phyloP scores from a whole-genome alignment of 2,888 invertebrate genomes.

The Salticus scenicus region DNA sequence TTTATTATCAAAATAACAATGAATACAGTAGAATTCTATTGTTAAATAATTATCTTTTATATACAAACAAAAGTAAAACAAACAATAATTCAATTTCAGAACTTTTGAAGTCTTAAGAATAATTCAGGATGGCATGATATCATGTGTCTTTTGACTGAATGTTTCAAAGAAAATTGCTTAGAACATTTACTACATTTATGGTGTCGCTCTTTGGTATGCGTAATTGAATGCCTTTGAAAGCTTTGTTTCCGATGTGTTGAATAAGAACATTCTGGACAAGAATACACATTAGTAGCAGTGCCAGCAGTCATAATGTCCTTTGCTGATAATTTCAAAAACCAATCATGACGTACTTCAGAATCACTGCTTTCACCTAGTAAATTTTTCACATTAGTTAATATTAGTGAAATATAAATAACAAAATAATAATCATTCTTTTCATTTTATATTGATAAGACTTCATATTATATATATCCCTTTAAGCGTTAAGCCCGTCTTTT shows the following conservation, averaged over 20 bases:
- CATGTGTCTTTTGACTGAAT: conserved; percentile 28
- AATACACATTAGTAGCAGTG: neutral
- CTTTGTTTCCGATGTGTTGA: conserved; percentile 15
- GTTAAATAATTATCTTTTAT: too few species aligned
- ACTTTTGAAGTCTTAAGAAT: too few species aligned
- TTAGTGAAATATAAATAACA: too few species aligned
- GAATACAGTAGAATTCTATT: too few species aligned
- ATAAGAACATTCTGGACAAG: conserved; percentile 9
- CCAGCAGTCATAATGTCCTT: neutral
- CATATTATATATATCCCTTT: too few species aligned
- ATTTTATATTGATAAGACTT: too few species aligned
- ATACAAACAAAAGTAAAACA: too few species aligned
- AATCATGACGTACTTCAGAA: neutral
- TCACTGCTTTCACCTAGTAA: neutral
- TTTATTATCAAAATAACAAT: too few species aligned
- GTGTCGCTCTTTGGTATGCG: conserved; percentile 14
- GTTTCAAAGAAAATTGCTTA: conserved; percentile 5
- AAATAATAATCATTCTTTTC: neutral
- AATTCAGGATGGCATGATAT: neutral
- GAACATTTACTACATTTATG: conserved; percentile 20
- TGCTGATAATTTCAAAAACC: neutral
- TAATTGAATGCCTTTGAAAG: conserved; percentile 9
- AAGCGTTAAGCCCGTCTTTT: too few species aligned
- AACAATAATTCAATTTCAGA: too few species aligned
- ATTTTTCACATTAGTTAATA: neutral